Base-by-base conservation (phyloP, 2,888 invertebrate species). In the Zaprionus lineosus region DNA sequence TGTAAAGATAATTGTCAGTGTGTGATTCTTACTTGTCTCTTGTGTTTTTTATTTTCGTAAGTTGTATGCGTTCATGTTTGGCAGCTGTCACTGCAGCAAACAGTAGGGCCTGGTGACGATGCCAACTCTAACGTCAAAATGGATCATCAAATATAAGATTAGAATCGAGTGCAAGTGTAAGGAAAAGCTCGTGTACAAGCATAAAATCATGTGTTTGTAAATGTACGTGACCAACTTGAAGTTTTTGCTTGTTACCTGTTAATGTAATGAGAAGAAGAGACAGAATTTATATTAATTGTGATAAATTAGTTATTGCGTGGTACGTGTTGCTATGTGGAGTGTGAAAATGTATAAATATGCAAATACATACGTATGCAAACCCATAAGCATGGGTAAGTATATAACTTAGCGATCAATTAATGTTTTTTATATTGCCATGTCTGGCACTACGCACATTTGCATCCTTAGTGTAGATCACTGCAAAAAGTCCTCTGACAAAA, bases 171-270 rank as follows among this genome's bases (percentile, higher is more conserved):
- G 65, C 44, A 52, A 58, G 56, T 26, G 41, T 33, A 52, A 72
- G 61, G 56, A 74, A 72, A 70, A 60, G 62, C 56, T 77, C 59
- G 48, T 73, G 24, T n/a, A n/a, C n/a, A n/a, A n/a, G n/a, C 24
- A 24, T 24, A 31, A 11, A 31, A 11, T 8, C 12, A 14, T 11
- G 12, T 12, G 14, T 12, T 11, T 31, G n/a, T 16, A 24, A 8
- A 24, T 8, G 24, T 8, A 81, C 84, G 84, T 81, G 77, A 70
- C 84, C 68, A 57, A 75, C 58, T 81, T 69, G 56, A 44, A 65
- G 56, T 58, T 64, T 60, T 64, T 47, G 40, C 50, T 26, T 39
- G 57, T 46, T 37, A 41, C 46, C 51, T 36, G 21, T 15, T 14
- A 16, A 12, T 14, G 11, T 18, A 21, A 21, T 36, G 11, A 7